Conservation (phyloP, 2,113 vertebrate genomes). For the Egretta garzetta region DNA sequence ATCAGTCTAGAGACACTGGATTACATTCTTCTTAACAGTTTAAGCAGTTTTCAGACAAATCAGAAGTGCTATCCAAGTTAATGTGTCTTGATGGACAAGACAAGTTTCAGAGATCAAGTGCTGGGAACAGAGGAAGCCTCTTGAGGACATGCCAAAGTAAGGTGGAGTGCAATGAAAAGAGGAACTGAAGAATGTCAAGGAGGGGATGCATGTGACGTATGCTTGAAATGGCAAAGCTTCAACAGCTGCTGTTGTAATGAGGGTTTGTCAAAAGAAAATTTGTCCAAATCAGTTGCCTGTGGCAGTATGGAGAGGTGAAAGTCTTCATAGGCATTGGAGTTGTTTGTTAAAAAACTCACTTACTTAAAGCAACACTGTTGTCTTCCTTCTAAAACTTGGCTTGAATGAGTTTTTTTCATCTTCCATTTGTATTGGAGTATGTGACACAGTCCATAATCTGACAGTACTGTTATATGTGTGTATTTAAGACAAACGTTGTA, state of each 20-base stretch:
- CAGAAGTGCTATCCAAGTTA: neutral
- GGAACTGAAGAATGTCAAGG: slow-evolving; percentile 40
- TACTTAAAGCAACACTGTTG: neutral
- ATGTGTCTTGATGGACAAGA: slow-evolving; percentile 60
- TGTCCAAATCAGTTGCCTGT: neutral
- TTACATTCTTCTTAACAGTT: neutral
- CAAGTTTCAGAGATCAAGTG: slow-evolving; percentile 71
- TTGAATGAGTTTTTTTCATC: neutral
- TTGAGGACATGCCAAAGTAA: slow-evolving; percentile 33
- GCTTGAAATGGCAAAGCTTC: neutral
- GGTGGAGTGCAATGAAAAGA: slow-evolving; percentile 20
- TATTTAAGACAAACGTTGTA: neutral
- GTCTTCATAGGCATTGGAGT: neutral
- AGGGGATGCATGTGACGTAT: neutral
- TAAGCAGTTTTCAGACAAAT: neutral
- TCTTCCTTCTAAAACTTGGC: neutral
- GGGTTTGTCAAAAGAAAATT: neutral
- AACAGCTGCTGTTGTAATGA: neutral
- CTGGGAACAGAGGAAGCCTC: slow-evolving; percentile 59
- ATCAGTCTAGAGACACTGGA: neutral
- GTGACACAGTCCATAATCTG: neutral
- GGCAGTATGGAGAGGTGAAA: neutral
- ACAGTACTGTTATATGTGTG: neutral
- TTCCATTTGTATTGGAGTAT: neutral
- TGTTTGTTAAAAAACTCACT: neutral